These are phyloP conservation scores for Zeus faber DNA, from an alignment of 2,113 vertebrate genomes.

Conservation along the genomic window DNA sequence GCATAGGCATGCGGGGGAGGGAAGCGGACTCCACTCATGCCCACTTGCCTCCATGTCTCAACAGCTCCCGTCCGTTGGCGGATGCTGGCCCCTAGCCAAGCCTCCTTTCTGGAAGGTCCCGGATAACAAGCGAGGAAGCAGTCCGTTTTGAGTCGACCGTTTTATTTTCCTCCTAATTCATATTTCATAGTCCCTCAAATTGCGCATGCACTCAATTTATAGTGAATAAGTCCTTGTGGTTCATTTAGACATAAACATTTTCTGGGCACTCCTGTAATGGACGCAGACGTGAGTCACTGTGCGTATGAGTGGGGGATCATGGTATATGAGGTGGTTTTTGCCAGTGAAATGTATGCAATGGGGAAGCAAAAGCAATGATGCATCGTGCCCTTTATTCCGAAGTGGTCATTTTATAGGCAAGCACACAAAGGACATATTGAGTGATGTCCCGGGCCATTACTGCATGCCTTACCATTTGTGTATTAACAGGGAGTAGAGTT, in stretches of 20 bases:
- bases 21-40: constrained; percentile 38
- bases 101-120: constrained; percentile 9
- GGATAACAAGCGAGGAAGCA: constrained; percentile 31
- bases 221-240: constrained; percentile 35
- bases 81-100: constrained; percentile 42
- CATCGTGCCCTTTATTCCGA: constrained; percentile 39
- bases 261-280: constrained; percentile 17
- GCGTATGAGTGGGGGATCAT: constrained; percentile 5
- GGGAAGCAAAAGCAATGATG: constrained; percentile 50
- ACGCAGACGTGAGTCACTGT: constrained; percentile 57
- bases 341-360: constrained; percentile 26
- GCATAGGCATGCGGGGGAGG: constrained; percentile 24
- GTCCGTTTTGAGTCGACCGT: constrained; percentile 23
- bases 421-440: constrained; percentile 63
- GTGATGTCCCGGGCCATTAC: constrained; percentile 35
- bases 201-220: constrained; percentile 16
- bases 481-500: constrained; percentile 34
- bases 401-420: constrained; percentile 52
- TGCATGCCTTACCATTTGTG: constrained; percentile 39
- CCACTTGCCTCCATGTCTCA: constrained; percentile 41
- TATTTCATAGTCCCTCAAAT: constrained; percentile 26
- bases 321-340: constrained; percentile 17
- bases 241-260: constrained; percentile 13
- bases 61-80: constrained; percentile 41
- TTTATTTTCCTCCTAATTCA: constrained; percentile 28